These are phyloP conservation scores for Mesoclemmys tuberculata DNA, from an alignment of 2,113 vertebrate species.

Conservation along the genomic window DNA sequence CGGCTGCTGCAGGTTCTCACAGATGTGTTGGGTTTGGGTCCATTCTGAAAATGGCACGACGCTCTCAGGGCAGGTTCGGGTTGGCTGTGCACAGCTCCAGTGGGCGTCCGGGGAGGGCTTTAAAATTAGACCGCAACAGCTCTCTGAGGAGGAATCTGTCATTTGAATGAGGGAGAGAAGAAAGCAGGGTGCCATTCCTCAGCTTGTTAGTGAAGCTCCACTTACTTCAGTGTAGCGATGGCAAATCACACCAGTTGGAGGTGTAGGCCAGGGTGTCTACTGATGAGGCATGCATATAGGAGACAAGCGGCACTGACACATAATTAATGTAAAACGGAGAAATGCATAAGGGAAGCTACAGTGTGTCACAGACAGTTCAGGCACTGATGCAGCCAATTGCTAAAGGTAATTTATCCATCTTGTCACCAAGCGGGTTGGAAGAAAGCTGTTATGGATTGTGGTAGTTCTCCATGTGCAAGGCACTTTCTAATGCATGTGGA, in stretches of 20 bases:
- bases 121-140: background rate
- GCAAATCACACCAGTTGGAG: background rate
- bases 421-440: background rate
- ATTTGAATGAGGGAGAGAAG: background rate
- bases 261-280: background rate
- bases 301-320: background rate
- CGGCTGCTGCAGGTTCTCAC: background rate
- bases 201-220: background rate
- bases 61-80: background rate
- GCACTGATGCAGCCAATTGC: background rate
- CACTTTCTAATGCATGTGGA: background rate
- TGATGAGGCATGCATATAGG: background rate
- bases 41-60: background rate
- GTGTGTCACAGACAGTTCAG: background rate
- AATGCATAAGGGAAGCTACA: conserved; percentile 16
- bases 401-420: background rate
- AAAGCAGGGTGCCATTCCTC: background rate
- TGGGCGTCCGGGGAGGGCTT: background rate
- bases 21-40: background rate
- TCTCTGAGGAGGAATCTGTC: background rate
- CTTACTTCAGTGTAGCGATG: background rate
- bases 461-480: background rate
- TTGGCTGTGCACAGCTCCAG: background rate
- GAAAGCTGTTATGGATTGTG: conserved; percentile 13
- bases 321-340: background rate